Base-by-base conservation (phyloP, 2,113 vertebrate species). In the Microcebus lehilahytsara region DNA sequence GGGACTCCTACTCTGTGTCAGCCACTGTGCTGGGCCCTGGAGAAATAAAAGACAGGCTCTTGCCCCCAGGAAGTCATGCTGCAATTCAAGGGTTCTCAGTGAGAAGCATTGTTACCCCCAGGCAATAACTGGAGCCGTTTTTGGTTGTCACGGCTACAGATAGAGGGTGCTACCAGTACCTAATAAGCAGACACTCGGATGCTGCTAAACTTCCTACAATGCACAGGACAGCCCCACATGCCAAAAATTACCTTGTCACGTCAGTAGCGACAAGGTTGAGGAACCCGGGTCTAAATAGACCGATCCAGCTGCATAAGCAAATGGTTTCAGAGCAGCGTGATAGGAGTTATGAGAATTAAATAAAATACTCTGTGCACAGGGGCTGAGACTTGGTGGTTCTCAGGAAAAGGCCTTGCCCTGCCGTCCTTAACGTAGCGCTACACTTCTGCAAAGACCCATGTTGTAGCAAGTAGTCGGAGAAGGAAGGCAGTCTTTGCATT, bases 401-500 rank as follows among this genome's bases (percentile, higher is more conserved):
- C 12, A 0, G 17, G 11, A 13, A 27, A 6, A 16, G 60, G 37
- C 22, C 62, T 16, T 11, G 12, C 42, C n/a, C 69, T 46, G 40
- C 25, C 12, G 1, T 49, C 56, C 46, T n/a, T 51, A 37, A 5
- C 23, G 32, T 67, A 12, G 3, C 3, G 3, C 20, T 17, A 0
- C 12, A 6, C 20, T 42, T 77, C 13, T 62, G 4, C n/a, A 34
- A 42, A 22, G 37, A 32, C 75, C 79, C 1, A 1, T 9, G 19
- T 37, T 30, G 64, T 2, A 27, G 25, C 37, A 34, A 9, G 12
- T 80, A 32, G 23, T 37, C 2, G 17, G 56, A 69, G 40, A 32
- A 66, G 17, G 56, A 42, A 92, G 88, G 12, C 7, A 9, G 23
- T 19, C 60, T 62, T 95, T 27, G 0, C 0, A 9, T 0, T 62